Base-by-base conservation (phyloP, 2,888 invertebrate species). In the Drosophila nr. perissopoda region DNA sequence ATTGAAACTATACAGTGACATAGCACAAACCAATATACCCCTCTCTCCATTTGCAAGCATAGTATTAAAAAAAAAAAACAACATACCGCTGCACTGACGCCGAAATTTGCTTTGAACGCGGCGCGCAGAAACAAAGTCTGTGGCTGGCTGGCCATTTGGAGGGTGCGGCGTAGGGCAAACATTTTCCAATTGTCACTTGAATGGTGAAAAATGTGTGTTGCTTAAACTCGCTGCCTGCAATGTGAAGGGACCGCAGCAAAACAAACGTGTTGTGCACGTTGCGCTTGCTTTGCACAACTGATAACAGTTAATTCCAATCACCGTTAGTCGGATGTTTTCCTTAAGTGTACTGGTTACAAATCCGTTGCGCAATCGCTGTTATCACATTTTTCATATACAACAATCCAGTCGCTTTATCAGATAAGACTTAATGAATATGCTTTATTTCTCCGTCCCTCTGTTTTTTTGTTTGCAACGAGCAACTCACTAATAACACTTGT, bases 341-440 rank as follows among this genome's bases (percentile, higher is more conserved):
- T 76, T 27, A 5, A 67, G 34, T 70, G 73, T 74, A 76, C 68
- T 65, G 64, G 64, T 68, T 74, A 65, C 46, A 71, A 69, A 51
- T 76, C 42, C 65, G 81, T 87, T 87, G 86, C 90, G 86, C 88
- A 87, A 87, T 79, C 86, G 70, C 54, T 49, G 69, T 76, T 76
- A 89, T 89, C 82, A 74, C 70, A 40, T 25, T 42, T 46, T 67
- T 56, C 62, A 56, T 66, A 64, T 27, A 71, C 16, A 51, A 70
- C 54, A 60, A 53, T 27, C 8, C 67, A 27, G 25, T 53, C 27
- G 38, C 31, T 29, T 54, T 27, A 53, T 65, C 67, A 57, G 86
- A 88, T 88, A 76, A 81, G 81, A 64, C 58, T 72, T 27, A 69
- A 52, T 76, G 49, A 27, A 27, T 31, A 36, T 29, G 42, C 13